phyloP scores from a whole-genome alignment of 1,140 invertebrate species.

The Grapholita molesta region DNA sequence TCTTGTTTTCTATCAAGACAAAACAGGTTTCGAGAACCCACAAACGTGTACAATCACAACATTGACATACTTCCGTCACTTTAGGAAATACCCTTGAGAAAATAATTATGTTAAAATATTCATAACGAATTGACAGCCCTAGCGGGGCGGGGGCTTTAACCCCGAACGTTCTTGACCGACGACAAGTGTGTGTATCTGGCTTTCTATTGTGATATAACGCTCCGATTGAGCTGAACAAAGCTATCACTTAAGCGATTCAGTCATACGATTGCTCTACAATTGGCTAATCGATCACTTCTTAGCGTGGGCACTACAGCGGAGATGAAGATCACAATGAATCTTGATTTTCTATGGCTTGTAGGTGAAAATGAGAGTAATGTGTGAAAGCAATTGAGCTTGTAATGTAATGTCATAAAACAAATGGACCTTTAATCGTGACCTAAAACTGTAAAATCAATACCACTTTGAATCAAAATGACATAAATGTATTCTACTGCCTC shows the following conservation, averaged over 20 bases:
- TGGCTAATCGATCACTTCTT: conserved; percentile 3
- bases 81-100: not conserved
- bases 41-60: not conserved
- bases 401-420: too few relatives aligned
- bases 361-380: not conserved
- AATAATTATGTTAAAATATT: not conserved
- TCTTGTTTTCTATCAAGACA: not conserved
- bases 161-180: conserved; percentile 11
- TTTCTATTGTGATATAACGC: conserved; percentile 18
- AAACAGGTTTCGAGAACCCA: not conserved
- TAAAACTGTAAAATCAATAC: too few relatives aligned
- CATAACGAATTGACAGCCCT: not conserved
- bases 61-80: not conserved
- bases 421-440: too few relatives aligned
- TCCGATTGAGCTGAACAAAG: conserved; percentile 9
- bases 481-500: too few relatives aligned
- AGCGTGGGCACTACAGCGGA: not conserved
- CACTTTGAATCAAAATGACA: too few relatives aligned
- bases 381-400: not conserved
- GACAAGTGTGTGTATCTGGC: conserved; percentile 5
- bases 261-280: not conserved
- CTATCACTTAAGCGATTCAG: not conserved
- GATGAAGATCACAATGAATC: not conserved
- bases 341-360: not conserved
- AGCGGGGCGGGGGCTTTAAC: not conserved